These are phyloP conservation scores for Menidia menidia DNA, from an alignment of 2,797 vertebrate genomes.

Conservation along the genomic window DNA sequence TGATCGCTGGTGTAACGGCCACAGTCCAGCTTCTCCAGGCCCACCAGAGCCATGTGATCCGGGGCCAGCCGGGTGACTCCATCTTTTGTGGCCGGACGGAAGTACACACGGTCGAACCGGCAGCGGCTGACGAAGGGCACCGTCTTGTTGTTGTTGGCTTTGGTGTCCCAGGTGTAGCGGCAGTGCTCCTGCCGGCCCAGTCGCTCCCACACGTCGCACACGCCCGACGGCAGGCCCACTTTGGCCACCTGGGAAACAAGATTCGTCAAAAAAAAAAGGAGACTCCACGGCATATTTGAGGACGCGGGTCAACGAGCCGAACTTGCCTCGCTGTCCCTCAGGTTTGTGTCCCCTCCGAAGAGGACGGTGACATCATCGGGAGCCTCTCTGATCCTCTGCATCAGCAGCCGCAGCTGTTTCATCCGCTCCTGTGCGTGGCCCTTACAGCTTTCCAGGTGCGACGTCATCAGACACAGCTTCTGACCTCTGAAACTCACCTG, in stretches of 20 bases:
- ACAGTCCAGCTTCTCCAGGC: conserved; percentile 94
- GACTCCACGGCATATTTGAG: not conserved
- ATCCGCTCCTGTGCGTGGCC: conserved; percentile 85
- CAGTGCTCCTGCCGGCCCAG: conserved; percentile 89
- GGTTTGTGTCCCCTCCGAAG: conserved; percentile 97
- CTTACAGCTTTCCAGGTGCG: conserved; percentile 96
- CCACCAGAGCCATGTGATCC: conserved; percentile 89
- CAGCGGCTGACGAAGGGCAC: conserved; percentile 79
- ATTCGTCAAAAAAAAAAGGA: not conserved
- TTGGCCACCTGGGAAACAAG: conserved; percentile 83
- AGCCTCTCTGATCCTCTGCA: conserved; percentile 83
- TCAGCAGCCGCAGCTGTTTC: conserved; percentile 86
- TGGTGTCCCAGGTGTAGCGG: conserved; percentile 95
- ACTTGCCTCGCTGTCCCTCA: conserved; percentile 91
- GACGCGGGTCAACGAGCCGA: not conserved
- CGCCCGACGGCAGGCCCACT: conserved; percentile 83
- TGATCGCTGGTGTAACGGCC: conserved; percentile 93
- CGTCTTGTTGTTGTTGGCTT: conserved; percentile 88
- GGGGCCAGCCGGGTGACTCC: conserved; percentile 79
- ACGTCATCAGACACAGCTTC: conserved; percentile 92
- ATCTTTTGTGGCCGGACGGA: conserved; percentile 76
- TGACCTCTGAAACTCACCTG: conserved; percentile 87
- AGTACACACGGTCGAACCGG: conserved; percentile 92
- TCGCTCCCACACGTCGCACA: conserved; percentile 91
- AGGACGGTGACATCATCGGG: conserved; percentile 87